Base-by-base conservation (phyloP, 2,888 invertebrate genomes). In the Sicus ferrugineus region DNA sequence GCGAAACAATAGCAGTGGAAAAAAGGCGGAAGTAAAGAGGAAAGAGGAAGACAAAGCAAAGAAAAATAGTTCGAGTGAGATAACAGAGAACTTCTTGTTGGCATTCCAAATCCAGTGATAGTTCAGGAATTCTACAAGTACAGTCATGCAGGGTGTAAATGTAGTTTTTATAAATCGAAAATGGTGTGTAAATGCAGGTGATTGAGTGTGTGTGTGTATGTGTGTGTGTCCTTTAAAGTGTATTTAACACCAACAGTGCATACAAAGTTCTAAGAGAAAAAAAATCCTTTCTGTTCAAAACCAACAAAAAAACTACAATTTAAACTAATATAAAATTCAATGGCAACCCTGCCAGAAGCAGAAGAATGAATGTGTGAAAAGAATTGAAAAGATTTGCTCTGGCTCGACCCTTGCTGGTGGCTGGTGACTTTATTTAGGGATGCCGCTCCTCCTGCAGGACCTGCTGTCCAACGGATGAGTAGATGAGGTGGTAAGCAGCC, bases 51-150 rank as follows among this genome's bases (percentile, higher is more conserved):
- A 34, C 4, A 63, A 61, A 28, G 2, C n/a, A 30, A 19, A 31
- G 58, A 58, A 31, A 34, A 34, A 34, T 7, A 7, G 58, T 58
- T 28, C 19, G 31, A 58, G 58, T 31, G 30, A 58, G 58, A 58
- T 31, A 48, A 48, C 63, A 63, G 48, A 48, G 34, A 31, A 61
- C 23, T 61, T 61, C 61, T 23, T 48, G 63, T 65, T 65, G 65
- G 64, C 50, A 64, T 64, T 64, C 38, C 31, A 76, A 79, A 78
- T 79, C 79, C 81, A 81, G 78, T 81, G 80, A 78, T 80, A 80
- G 78, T 77, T 79, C 72, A 76, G 75, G 76, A 77, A 80, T 81
- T 77, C 73, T 74, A n/a, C 48, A 64, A 64, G 64, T n/a, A n/a
- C n/a, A n/a, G n/a, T 64, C 50, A 64, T 64, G 30, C 64, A 64